Percentiles rank a stretch among this genome's conserved stretches.
Evolutionary conservation across 1,140 invertebrate species (phyloP).

Genomic region (Archivesica marissinica): DNA sequence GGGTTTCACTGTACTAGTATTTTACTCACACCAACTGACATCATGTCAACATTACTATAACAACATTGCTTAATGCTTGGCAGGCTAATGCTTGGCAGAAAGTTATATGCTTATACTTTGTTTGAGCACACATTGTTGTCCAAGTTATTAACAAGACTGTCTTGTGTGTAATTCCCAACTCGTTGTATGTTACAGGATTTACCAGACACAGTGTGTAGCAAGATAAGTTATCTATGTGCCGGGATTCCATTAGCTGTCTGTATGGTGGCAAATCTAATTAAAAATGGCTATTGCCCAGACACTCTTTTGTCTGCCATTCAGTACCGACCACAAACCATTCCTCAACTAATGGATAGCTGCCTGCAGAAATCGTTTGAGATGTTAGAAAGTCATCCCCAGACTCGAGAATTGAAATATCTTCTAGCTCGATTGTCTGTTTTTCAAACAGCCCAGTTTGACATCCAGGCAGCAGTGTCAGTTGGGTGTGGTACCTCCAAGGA

Average conservation of each 20-base stretch:
- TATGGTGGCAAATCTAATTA: slow-evolving; percentile 2
- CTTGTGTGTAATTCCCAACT: too few species aligned
- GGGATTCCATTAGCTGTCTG: slow-evolving; percentile 19
- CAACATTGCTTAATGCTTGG: too few species aligned
- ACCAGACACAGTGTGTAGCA: not conserved
- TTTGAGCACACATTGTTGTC: too few species aligned
- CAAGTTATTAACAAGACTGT: too few species aligned
- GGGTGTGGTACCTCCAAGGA: not conserved
- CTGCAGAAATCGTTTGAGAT: not conserved
- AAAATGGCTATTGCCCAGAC: not conserved
- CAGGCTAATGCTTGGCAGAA: too few species aligned
- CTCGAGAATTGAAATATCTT: not conserved
- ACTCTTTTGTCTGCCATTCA: not conserved
- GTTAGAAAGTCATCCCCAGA: not conserved
- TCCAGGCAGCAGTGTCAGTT: slow-evolving; percentile 2
- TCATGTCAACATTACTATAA: too few species aligned
- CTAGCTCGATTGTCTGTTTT: slow-evolving; percentile 26
- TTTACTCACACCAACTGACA: too few species aligned
- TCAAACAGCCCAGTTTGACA: slow-evolving; percentile 9
- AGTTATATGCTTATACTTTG: too few species aligned
- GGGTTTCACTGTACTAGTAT: too few species aligned
- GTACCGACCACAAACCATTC: not conserved
- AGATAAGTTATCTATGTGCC: not conserved
- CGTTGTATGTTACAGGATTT: not conserved
- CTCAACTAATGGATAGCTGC: not conserved